A percentile compares a stretch with the other conserved stretches of the same genome.
phyloP scores from a whole-genome alignment of 2,797 vertebrate species.

The Myotis findleyi region DNA sequence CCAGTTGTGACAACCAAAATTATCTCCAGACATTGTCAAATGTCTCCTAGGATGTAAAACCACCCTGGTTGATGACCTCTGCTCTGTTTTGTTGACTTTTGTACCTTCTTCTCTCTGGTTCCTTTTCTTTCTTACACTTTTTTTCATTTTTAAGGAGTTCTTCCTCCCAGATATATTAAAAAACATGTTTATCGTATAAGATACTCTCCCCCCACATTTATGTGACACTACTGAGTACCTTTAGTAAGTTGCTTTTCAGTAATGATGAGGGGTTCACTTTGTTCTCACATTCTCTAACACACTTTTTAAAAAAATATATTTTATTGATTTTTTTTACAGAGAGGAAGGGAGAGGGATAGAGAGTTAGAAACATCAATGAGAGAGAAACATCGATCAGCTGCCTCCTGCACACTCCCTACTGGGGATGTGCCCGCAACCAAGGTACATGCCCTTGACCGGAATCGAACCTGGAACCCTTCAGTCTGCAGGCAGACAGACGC shows the following conservation, averaged over 20 bases:
- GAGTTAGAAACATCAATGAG: too few species aligned
- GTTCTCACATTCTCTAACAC: not conserved
- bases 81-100: not conserved
- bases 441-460: too few species aligned
- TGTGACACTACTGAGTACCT: not conserved
- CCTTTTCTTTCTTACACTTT: constrained; percentile 3
- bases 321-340: too few species aligned
- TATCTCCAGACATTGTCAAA: not conserved
- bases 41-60: not conserved
- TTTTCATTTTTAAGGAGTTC: constrained; percentile 6
- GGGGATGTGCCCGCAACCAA: too few species aligned
- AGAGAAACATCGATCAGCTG: too few species aligned
- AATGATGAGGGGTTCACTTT: not conserved
- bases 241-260: not conserved
- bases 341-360: too few species aligned
- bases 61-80: not conserved
- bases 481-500: too few species aligned
- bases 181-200: not conserved
- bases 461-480: too few species aligned
- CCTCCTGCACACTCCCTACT: too few species aligned
- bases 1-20: not conserved
- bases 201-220: not conserved
- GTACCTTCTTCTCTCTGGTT: not conserved
- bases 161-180: constrained; percentile 8
- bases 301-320: too few species aligned